Conservation (phyloP, 2,888 invertebrate genomes). For the Drosophila formosana region DNA sequence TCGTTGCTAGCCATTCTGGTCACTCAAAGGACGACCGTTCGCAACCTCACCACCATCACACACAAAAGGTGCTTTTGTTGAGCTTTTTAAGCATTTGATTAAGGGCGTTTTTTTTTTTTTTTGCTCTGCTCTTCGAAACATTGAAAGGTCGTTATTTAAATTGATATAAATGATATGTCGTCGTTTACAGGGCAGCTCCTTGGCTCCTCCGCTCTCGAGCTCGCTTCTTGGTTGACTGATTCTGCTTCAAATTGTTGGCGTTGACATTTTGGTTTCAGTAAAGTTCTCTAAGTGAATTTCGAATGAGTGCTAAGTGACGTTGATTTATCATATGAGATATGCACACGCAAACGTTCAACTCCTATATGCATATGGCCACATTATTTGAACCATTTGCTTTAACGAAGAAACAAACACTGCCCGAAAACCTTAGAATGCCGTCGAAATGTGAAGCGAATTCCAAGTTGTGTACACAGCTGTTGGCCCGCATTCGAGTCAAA, state of each 20-base stretch:
- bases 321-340: conserved; percentile 67
- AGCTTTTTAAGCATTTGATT: conserved; percentile 74
- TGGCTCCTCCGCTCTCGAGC: not conserved
- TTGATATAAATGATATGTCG: conserved; percentile 82
- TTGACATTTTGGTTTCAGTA: conserved; percentile 59
- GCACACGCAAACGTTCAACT: conserved; percentile 7
- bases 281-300: conserved; percentile 67
- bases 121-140: conserved; percentile 53
- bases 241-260: conserved; percentile 39
- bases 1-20: conserved; percentile 35
- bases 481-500: conserved; percentile 42
- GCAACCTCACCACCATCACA: conserved; percentile 2
- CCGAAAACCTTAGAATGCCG: conserved; percentile 18
- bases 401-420: conserved; percentile 35
- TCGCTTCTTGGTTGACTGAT: conserved; percentile 42
- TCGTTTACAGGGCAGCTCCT: conserved; percentile 24
- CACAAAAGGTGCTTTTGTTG: conserved; percentile 53
- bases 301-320: conserved; percentile 70
- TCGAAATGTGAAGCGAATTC: conserved; percentile 14
- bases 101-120: conserved; percentile 57
- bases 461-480: conserved; percentile 48
- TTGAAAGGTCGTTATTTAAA: conserved; percentile 82
- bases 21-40: conserved; percentile 24
- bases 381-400: conserved; percentile 49
- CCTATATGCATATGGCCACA: conserved; percentile 21